These are phyloP conservation scores for Nasua narica DNA, from an alignment of 2,797 vertebrate genomes.

Conservation along the genomic window DNA sequence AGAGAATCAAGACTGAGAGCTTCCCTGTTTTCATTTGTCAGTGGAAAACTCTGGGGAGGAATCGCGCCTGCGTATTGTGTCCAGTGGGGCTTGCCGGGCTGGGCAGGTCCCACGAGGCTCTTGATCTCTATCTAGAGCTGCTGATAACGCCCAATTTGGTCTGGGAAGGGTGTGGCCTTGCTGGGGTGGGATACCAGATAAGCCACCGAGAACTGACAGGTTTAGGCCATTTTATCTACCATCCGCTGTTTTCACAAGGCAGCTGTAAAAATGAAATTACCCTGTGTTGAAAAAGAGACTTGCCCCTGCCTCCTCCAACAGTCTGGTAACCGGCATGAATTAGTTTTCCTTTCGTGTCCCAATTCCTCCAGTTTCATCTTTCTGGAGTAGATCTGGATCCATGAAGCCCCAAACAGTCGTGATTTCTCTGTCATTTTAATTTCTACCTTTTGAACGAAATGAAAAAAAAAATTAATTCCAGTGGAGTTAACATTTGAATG, in stretches of 20 bases:
- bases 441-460: not conserved
- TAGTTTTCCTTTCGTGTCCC: not conserved
- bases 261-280: slow-evolving; percentile 12
- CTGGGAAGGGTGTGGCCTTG: not conserved
- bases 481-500: not conserved
- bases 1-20: not conserved
- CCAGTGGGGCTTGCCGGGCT: not conserved
- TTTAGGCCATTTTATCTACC: not conserved
- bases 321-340: not conserved
- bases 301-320: not conserved
- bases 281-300: not conserved
- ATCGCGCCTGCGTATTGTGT: not conserved
- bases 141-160: not conserved
- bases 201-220: not conserved
- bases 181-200: not conserved
- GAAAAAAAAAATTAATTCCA: not conserved
- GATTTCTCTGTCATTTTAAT: not conserved
- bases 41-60: not conserved
- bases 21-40: not conserved
- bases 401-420: not conserved
- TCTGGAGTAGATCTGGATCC: not conserved
- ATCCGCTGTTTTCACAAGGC: slow-evolving; percentile 12
- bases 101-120: not conserved
- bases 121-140: not conserved
- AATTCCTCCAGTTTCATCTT: not conserved